Evolutionary conservation across 23 tunicate genomes (phyloP), one percentile per base, ranked within the genome.

Genomic region (Halocynthia roretzi): DNA sequence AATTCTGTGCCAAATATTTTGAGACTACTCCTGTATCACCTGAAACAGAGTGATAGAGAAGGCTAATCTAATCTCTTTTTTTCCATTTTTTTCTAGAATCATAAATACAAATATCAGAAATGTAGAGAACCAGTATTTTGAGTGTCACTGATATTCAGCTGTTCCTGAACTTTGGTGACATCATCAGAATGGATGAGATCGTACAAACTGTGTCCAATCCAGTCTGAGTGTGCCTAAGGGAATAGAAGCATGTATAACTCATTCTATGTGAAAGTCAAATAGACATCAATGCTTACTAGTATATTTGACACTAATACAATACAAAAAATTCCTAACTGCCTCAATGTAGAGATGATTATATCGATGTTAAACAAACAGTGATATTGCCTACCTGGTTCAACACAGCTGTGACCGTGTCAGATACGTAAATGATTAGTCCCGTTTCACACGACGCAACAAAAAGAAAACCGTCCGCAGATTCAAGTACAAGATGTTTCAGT

Each of bases 401-500:
- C 7, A 92, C 92, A 10, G 98, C 68, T 10, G 98, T 86, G 51
- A 92, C 87, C n/a, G 98, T 92, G 82, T 92, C 98, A 40, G 98
- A 92, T 61, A 86, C 98, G 80, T 86, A 92, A 52, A 92, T 78
- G 15, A 92, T 83, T 75, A 82, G 92, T 19, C 98, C 93, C 7
- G 87, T 76, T 77, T 92, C 92, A 63, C 98, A 92, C 9, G 89
- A 84, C 6, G 92, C 80, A 48, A 92, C 98, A 62, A 92, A 92
- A 7, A 92, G 80, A 77, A 92, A 92, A 8, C 98, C 98, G 70
- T 92, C 98, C 0, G 98, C 98, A 22, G 98, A 90, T 79, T 92
- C 98, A 19, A 92, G 85, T 8, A 92, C 98, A 8, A 92, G 75
- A 70, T 92, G 98, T 64, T 92, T 92, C 53, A 92, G 61, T 67